Percentiles rank a stretch among this genome's conserved stretches.
These are phyloP conservation scores for Mobula birostris DNA, from an alignment of 2,113 vertebrate species.

Conservation along the genomic window DNA sequence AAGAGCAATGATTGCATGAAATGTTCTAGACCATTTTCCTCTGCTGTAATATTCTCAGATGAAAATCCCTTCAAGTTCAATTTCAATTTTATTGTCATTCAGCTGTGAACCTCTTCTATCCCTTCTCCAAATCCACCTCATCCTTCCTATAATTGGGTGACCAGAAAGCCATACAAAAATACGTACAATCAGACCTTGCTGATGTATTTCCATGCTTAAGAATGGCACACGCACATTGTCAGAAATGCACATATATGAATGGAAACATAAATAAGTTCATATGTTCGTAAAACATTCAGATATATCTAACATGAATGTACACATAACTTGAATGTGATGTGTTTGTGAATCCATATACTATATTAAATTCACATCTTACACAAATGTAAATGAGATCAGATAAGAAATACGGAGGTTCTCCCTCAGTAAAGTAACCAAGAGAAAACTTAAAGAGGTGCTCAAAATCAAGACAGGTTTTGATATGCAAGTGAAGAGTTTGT, in stretches of 20 bases:
- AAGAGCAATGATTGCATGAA: too few relatives aligned
- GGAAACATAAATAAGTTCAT: background rate
- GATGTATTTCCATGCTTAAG: too few relatives aligned
- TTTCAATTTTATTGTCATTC: too few relatives aligned
- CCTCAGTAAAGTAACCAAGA: background rate
- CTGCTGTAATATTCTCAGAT: background rate
- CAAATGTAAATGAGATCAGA: background rate
- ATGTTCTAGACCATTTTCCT: too few relatives aligned
- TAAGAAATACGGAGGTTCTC: background rate
- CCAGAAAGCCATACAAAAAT: too few relatives aligned
- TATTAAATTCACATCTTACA: background rate
- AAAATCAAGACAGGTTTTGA: background rate
- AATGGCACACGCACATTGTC: background rate
- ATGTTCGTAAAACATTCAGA: background rate
- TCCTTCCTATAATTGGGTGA: too few relatives aligned
- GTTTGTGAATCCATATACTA: background rate
- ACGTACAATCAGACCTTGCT: too few relatives aligned
- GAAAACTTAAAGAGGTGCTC: background rate
- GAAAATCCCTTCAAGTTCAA: background rate
- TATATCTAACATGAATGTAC: background rate
- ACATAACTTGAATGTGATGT: background rate
- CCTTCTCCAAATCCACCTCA: too few relatives aligned
- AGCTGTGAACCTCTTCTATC: too few relatives aligned
- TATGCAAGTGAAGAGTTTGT: background rate
- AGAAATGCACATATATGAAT: background rate